Evolutionary conservation across 2,888 invertebrate genomes (phyloP).

Genomic region (Drosophila neutralis): DNA sequence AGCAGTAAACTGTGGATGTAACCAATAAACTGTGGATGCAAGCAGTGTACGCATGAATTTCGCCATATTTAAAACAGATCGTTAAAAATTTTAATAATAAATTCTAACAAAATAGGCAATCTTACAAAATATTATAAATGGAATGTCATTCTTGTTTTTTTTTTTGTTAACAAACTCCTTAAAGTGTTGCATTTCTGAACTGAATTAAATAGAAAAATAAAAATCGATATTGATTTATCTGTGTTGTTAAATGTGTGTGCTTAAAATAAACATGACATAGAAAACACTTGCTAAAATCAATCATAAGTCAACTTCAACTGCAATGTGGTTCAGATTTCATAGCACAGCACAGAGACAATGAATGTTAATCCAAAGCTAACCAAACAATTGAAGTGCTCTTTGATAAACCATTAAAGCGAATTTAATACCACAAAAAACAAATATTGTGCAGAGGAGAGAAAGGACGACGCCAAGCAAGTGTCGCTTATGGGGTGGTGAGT

Average conservation of each 20-base stretch:
- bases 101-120: background rate
- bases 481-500: slow-evolving; percentile 32
- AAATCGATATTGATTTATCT: slow-evolving; percentile 10
- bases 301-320: slow-evolving; percentile 26
- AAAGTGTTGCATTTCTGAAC: background rate
- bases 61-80: background rate
- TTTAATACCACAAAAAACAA: slow-evolving; percentile 53
- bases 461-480: slow-evolving; percentile 13
- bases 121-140: no score
- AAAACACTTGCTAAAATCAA: slow-evolving; percentile 46
- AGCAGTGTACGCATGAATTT: slow-evolving; percentile 13
- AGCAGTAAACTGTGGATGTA: slow-evolving; percentile 9
- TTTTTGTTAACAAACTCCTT: no score
- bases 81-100: background rate
- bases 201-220: background rate
- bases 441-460: slow-evolving; percentile 17
- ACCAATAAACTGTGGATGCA: background rate
- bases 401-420: slow-evolving; percentile 82
- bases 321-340: slow-evolving; percentile 48
- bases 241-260: slow-evolving; percentile 4
- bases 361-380: slow-evolving; percentile 55
- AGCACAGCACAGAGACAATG: slow-evolving; percentile 24
- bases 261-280: slow-evolving; percentile 34
- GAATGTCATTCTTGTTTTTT: background rate
- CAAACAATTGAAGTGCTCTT: slow-evolving; percentile 80